phyloP scores from a whole-genome alignment of 2,113 vertebrate species.

The Protobothrops mucrosquamatus region DNA sequence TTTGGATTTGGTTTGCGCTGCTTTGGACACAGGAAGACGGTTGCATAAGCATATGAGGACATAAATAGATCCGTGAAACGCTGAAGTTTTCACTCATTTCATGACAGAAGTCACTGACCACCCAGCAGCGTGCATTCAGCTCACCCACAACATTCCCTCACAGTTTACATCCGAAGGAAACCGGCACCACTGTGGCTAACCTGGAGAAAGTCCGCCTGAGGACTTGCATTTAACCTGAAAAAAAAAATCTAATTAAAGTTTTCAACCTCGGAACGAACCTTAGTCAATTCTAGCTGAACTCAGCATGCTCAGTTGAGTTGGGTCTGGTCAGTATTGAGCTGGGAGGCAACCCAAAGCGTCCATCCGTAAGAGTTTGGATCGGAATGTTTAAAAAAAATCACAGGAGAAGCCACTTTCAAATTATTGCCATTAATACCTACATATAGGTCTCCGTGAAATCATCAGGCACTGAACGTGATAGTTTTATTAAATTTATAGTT shows the following conservation, averaged over 20 bases:
- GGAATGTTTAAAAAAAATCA: background rate
- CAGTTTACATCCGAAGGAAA: slow-evolving; percentile 50
- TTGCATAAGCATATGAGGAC: background rate
- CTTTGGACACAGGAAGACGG: background rate
- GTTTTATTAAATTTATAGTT: too few relatives aligned
- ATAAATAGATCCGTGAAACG: background rate
- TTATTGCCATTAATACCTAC: background rate
- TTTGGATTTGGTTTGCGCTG: background rate
- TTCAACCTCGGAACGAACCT: slow-evolving; percentile 42
- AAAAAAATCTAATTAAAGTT: slow-evolving; percentile 62
- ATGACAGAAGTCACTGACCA: slow-evolving; percentile 18
- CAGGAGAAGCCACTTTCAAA: background rate
- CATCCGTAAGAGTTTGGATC: background rate
- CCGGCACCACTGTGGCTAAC: slow-evolving; percentile 44
- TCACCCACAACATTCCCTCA: slow-evolving; percentile 36
- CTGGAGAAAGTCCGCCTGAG: slow-evolving; percentile 36
- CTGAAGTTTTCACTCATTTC: slow-evolving; percentile 16
- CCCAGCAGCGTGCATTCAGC: background rate
- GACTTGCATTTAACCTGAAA: slow-evolving; percentile 54
- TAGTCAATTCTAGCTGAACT: background rate
- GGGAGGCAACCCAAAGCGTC: rapidly evolving
- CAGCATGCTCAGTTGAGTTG: background rate
- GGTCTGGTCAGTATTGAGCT: background rate
- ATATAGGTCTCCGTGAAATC: background rate
- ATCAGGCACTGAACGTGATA: too few relatives aligned